Base-by-base conservation (phyloP, 2,113 vertebrate genomes). In the Oreochromis aureus region DNA sequence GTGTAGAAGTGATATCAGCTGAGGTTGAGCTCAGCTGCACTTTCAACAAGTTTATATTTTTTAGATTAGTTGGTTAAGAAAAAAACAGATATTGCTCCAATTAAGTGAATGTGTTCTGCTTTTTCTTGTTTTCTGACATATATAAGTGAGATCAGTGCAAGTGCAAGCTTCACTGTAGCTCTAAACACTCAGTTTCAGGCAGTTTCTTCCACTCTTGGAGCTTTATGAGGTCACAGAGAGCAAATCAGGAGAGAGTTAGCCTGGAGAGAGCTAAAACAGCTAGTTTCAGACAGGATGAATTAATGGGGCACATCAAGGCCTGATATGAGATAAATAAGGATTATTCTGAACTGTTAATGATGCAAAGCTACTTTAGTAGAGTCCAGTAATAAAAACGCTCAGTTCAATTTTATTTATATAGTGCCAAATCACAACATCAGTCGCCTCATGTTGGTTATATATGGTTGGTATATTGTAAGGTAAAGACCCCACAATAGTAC, bases 171-270 rank as follows among this genome's bases (percentile, higher is more conserved):
- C 39, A 27, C 13, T 44, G 34, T 39, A 61, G 63, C 34, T 39
- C 0, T 66, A 66, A 66, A 66, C 18, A 12, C 34, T 39, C 19
- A 1, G 2, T 0, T 13, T 69, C 6, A 39, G 11, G 34, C 63
- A 69, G 6, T 22, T 69, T n/a, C 19, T 69, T 69, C 36, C 6
- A 22, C 19, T 69, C 12, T 69, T 69, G 36, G 63, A 13, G 12
- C 12, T 41, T 22, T 69, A 41, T 41, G 63, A 41, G 7, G 63
- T 41, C 36, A 69, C 12, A 69, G 63, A 69, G 32, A 39, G 18
- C 9, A 36, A 69, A 69, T 69, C 63, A 69, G 63, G 39, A 69
- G 0, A 69, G 19, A 41, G 36, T 13, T 71, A 44, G 12, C 36
- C 0, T 2, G 36, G 34, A 24, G 7, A 22, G 12, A 44, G 5